These are phyloP conservation scores for Grus americana DNA, from an alignment of 2,113 vertebrate species.

Conservation along the genomic window DNA sequence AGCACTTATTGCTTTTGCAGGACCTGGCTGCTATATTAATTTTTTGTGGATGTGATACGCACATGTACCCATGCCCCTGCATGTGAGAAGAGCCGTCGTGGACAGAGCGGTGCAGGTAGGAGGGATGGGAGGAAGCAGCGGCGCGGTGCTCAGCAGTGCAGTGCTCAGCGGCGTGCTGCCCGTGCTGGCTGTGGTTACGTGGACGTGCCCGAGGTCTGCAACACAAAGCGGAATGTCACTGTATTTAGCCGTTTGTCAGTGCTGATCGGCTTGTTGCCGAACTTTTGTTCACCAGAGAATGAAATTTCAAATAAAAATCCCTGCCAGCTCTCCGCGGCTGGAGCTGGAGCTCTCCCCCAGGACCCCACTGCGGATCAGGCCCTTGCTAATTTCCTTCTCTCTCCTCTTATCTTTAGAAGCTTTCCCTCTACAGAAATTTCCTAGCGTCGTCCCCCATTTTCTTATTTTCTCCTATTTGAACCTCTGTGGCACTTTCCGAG, in stretches of 20 bases:
- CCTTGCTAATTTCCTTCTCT: neutral
- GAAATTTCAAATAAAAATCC: neutral
- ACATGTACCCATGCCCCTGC: fast-evolving
- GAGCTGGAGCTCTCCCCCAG: neutral
- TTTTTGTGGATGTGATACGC: fast-evolving
- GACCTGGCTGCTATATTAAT: neutral
- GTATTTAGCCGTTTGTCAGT: neutral
- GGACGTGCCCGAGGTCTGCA: fast-evolving
- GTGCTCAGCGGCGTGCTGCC: neutral
- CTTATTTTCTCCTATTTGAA: neutral
- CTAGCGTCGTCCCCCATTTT: neutral
- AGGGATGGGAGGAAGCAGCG: neutral
- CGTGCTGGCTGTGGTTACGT: fast-evolving
- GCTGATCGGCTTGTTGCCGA: neutral
- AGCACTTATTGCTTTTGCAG: neutral
- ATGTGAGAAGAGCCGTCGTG: fast-evolving
- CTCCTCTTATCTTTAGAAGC: neutral
- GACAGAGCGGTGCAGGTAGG: fast-evolving
- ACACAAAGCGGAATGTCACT: fast-evolving
- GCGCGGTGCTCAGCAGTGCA: neutral
- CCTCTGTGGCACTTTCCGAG: fast-evolving
- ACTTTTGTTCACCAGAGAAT: neutral
- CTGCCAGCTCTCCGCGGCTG: fast-evolving
- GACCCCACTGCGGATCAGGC: fast-evolving
- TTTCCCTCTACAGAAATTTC: neutral